Conservation (phyloP, 2,888 invertebrate genomes). For the Drosophila limbata region DNA sequence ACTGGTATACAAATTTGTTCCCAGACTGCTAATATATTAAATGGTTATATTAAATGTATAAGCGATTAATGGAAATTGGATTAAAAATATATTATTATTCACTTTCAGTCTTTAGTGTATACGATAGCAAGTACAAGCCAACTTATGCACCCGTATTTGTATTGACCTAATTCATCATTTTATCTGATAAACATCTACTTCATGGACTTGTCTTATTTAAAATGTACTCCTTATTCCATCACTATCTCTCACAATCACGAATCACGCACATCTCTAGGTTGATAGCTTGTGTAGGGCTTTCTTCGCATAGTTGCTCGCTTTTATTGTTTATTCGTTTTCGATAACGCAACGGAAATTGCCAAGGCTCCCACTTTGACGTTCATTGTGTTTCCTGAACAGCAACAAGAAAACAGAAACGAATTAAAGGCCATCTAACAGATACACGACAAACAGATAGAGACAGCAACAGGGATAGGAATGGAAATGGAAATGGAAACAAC, state of each 20-base stretch:
- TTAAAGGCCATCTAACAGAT: conserved; percentile 59
- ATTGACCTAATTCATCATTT: background rate
- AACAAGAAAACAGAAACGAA: conserved; percentile 60
- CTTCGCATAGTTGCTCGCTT: conserved; percentile 64
- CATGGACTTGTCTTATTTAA: too few species aligned
- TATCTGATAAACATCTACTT: too few species aligned
- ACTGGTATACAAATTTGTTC: background rate
- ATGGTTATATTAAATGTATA: too few species aligned
- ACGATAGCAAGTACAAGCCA: too few species aligned
- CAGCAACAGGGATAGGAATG: background rate
- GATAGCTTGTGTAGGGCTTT: conserved; percentile 28
- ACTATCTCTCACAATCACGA: conserved; percentile 13
- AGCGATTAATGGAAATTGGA: too few species aligned
- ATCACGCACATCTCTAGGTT: conserved; percentile 40
- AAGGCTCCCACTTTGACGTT: conserved; percentile 53
- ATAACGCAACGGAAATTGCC: conserved; percentile 80
- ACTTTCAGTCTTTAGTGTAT: too few species aligned
- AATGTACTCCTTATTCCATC: background rate
- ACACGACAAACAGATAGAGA: conserved; percentile 11
- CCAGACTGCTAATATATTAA: too few species aligned
- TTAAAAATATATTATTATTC: background rate
- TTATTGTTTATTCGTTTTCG: conserved; percentile 81
- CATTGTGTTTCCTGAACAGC: conserved; percentile 60
- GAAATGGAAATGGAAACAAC: conserved; percentile 27
- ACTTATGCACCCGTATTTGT: too few species aligned